Base-by-base conservation (phyloP, 2,797 vertebrate species). In the Hylomyscus alleni region DNA sequence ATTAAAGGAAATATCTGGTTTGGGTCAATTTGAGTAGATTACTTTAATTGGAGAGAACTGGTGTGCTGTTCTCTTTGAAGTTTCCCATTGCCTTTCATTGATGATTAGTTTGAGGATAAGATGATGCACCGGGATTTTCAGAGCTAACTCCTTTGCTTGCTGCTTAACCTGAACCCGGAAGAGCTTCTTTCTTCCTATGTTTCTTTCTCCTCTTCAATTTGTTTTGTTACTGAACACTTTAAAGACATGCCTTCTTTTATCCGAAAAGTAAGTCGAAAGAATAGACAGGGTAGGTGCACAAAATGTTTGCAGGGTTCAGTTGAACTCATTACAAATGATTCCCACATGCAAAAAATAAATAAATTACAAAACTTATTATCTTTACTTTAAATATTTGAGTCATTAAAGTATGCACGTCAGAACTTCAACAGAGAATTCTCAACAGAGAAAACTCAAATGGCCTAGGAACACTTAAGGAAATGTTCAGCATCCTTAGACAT, bases 1-100 rank as follows among this genome's bases (percentile, higher is more conserved):
- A 94, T 97, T 97, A 95, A 94, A 96, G n/a, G 54, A 94, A 91
- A 89, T 96, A 78, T 67, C 94, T 44, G 96, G 97, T 96, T 93
- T 96, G 93, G 84, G 37, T 75, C 54, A 86, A 44, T 97, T 82
- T 93, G 11, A 85, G 93, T 83, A 13, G 47, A 92, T 87, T 34
- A 52, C 80, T 92, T 97, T 95, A 94, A 97, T 89, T 94, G 0
- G 0, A 84, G 6, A 7, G 86, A 96, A 87, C 47, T 96, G 90
- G 76, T 91, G 37, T 91, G 84, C 62, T 94, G 78, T 73, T 94
- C 73, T 91, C 82, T 96, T 96, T 95, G 96, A 96, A 92, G 78
- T 58, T 94, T 91, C 37, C 86, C 89, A 92, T 26, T n/a, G 0
- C 77, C 96, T 91, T 93, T 85, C 94, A 89, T 65, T 89, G 91